Percentiles rank a stretch among this genome's conserved stretches.
phyloP scores from a whole-genome alignment of 1,140 invertebrate species.

The Zophobas atratus region DNA sequence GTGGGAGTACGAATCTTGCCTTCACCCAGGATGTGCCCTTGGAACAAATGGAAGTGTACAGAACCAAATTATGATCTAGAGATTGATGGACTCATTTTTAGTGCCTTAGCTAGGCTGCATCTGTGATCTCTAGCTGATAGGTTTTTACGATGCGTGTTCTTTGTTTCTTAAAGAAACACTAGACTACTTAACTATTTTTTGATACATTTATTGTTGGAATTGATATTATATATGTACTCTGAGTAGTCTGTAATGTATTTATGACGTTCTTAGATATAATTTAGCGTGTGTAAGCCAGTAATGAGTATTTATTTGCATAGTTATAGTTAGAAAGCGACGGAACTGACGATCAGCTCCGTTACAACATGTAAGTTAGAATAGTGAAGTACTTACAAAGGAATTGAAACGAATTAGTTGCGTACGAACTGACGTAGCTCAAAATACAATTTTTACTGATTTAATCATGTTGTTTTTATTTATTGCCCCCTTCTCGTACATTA shows the following conservation, averaged over 20 bases:
- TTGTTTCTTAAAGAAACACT: conserved; percentile 1
- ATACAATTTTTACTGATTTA: no score
- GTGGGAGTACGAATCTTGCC: conserved; percentile 37
- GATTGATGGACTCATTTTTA: conserved; percentile 28
- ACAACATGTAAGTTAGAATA: no score
- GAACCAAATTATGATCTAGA: conserved; percentile 53
- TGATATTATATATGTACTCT: background rate
- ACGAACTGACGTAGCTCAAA: no score
- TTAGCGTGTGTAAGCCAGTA: background rate
- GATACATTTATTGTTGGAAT: background rate
- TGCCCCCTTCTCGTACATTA: no score
- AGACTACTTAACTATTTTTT: conserved; percentile 40
- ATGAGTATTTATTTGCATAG: conserved; percentile 9
- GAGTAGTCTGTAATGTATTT: conserved; percentile 4
- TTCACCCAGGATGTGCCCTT: conserved; percentile 41
- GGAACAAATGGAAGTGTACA: conserved; percentile 44
- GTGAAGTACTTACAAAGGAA: no score
- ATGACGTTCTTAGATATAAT: conserved; percentile 16
- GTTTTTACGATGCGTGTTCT: conserved; percentile 2
- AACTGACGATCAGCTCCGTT: no score
- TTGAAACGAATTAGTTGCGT: no score
- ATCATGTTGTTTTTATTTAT: no score
- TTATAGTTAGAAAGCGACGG: background rate
- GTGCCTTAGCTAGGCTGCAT: conserved; percentile 47
- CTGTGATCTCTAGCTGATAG: conserved; percentile 58